Conservation (phyloP, 2,113 vertebrate species). For the Ailurus styani region DNA sequence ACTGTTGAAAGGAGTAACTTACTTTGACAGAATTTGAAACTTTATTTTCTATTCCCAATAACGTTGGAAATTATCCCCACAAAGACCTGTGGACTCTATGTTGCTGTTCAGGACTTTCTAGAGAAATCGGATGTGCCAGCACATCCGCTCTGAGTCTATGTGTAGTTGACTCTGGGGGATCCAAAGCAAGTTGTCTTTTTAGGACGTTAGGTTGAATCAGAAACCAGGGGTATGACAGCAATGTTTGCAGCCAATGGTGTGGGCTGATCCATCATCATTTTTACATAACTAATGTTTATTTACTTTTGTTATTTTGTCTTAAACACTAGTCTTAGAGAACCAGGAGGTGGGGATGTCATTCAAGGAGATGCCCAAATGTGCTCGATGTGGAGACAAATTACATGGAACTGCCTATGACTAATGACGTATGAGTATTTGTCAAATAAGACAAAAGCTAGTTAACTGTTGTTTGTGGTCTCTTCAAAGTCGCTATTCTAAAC, state of each 20-base stretch:
- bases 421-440: background rate
- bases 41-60: background rate
- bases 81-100: background rate
- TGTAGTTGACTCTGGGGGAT: accelerated
- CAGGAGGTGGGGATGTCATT: background rate
- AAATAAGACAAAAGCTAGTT: background rate
- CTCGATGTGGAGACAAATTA: background rate
- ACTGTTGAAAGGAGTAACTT: background rate
- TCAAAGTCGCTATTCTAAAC: background rate
- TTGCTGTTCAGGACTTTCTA: background rate
- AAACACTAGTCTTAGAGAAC: background rate
- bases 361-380: background rate
- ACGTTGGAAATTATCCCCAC: background rate
- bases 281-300: background rate
- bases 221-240: background rate
- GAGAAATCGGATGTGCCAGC: background rate
- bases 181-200: background rate
- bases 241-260: accelerated
- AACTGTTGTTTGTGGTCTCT: background rate
- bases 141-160: accelerated
- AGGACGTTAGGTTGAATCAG: background rate
- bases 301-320: background rate
- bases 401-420: background rate
- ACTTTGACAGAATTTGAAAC: background rate
- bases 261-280: background rate